Percentiles rank a stretch among this genome's conserved stretches.
Evolutionary conservation across 2,113 vertebrate species (phyloP).

Genomic region (Misgurnus mizolepis): DNA sequence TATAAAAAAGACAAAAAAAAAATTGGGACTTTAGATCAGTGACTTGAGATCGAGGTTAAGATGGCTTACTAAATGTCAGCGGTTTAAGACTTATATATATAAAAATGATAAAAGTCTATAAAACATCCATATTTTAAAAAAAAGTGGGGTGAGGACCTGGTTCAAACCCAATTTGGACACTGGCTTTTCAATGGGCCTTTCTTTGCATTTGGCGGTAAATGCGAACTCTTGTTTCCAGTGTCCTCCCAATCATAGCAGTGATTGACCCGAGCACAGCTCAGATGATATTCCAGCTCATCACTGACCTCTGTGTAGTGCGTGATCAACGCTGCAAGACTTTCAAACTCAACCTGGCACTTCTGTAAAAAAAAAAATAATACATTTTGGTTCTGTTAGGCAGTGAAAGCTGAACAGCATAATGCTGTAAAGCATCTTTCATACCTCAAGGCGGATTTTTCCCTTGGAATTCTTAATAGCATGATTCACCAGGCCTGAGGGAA

Average conservation of each 20-base stretch:
- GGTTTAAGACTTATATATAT: background rate
- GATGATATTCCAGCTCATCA: slow-evolving; percentile 78
- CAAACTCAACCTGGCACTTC: slow-evolving; percentile 81
- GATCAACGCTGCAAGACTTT: slow-evolving; percentile 81
- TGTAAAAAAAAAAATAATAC: slow-evolving; percentile 55
- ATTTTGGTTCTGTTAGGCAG: background rate
- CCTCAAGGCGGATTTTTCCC: slow-evolving; percentile 84
- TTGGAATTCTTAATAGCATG: slow-evolving; percentile 73
- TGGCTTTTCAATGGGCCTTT: slow-evolving; percentile 43
- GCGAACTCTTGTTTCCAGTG: slow-evolving; percentile 48
- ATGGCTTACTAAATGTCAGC: background rate
- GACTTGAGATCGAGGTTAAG: background rate
- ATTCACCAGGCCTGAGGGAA: slow-evolving; percentile 77
- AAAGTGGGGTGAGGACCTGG: slow-evolving; percentile 2
- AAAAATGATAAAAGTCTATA: background rate
- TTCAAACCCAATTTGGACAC: slow-evolving; percentile 52
- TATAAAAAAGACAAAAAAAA: slow-evolving; percentile 13
- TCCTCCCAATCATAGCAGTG: slow-evolving; percentile 85
- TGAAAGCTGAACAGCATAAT: background rate
- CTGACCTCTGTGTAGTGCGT: slow-evolving; percentile 76
- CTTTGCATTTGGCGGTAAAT: slow-evolving; percentile 34
- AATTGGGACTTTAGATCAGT: background rate
- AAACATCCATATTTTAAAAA: slow-evolving; percentile 1
- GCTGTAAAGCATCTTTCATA: slow-evolving; percentile 55
- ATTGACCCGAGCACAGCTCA: slow-evolving; percentile 81